These are phyloP conservation scores for Bactericera cockerelli DNA, from an alignment of 1,140 invertebrate genomes.

Conservation along the genomic window DNA sequence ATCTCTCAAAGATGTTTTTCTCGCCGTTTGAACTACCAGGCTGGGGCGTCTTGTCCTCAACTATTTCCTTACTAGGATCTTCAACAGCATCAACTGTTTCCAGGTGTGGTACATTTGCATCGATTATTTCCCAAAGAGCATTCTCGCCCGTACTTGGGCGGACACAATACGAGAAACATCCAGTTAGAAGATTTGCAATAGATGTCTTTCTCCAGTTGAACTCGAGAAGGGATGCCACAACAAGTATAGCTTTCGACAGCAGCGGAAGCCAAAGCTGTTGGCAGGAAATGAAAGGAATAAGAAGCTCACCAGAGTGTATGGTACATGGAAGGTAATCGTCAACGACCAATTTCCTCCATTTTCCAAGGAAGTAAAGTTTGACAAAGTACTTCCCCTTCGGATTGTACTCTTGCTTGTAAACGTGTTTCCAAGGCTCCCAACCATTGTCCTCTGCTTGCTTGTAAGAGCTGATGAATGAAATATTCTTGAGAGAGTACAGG, in stretches of 20 bases:
- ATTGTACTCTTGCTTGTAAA: neutral
- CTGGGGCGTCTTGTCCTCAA: too few relatives aligned
- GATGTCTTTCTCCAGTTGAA: neutral
- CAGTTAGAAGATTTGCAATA: neutral
- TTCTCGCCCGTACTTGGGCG: neutral
- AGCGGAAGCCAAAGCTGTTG: neutral
- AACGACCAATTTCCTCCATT: neutral
- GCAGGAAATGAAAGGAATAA: neutral
- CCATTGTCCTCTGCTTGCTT: neutral
- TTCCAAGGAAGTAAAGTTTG: neutral
- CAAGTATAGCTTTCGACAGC: neutral
- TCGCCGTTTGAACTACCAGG: too few relatives aligned
- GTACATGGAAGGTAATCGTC: neutral
- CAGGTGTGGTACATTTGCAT: neutral
- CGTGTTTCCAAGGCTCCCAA: neutral
- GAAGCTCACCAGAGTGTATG: neutral
- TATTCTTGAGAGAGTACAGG: neutral
- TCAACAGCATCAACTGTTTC: neutral
- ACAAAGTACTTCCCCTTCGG: neutral
- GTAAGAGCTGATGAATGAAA: neutral
- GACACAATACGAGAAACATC: neutral
- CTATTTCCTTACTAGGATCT: neutral
- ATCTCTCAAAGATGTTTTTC: neutral
- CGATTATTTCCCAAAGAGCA: neutral
- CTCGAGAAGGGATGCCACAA: neutral